Evolutionary conservation across 1,140 invertebrate species (phyloP).

Genomic region (Drosophila equinoxialis): DNA sequence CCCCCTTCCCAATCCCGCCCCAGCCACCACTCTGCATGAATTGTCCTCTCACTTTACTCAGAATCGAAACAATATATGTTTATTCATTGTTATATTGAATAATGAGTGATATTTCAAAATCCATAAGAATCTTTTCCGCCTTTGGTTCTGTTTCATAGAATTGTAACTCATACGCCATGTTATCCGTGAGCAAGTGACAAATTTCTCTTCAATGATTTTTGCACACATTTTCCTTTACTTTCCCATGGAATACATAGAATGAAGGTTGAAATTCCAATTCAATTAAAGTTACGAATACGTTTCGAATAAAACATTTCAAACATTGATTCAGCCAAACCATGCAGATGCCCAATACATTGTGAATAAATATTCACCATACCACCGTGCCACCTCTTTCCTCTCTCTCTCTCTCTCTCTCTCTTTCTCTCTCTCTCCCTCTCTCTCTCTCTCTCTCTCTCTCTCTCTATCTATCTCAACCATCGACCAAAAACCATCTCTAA

Average conservation of each 20-base stretch:
- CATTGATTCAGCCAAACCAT: background rate
- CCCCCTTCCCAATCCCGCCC: no score
- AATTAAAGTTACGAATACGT: no score
- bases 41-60: background rate
- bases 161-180: slow-evolving; percentile 1
- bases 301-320: no score
- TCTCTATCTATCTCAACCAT: background rate
- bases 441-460: no score
- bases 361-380: no score
- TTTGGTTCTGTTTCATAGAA: background rate
- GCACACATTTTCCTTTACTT: no score
- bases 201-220: no score
- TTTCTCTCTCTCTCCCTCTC: no score
- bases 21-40: background rate
- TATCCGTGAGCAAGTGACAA: background rate
- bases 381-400: no score
- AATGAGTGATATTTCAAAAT: background rate
- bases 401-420: background rate
- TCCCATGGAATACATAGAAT: no score
- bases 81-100: background rate
- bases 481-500: slow-evolving; percentile 11
- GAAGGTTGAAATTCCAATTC: no score
- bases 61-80: background rate
- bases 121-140: background rate
- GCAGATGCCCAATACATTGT: background rate